These are phyloP conservation scores for Anarsia innoxiella DNA, from an alignment of 2,888 invertebrate species.

Conservation along the genomic window DNA sequence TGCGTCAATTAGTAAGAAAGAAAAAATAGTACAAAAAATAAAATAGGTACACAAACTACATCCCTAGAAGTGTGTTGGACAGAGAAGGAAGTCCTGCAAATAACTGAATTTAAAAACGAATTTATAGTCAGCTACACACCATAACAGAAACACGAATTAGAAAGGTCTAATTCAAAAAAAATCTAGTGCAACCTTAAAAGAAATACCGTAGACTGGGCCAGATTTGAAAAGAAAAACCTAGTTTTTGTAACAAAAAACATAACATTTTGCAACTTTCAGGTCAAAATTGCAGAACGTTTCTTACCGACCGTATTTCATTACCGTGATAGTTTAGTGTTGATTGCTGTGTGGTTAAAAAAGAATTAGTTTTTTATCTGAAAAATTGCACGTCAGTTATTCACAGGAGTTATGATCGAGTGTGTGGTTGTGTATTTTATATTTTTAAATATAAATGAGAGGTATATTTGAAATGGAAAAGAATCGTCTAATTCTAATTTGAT, in stretches of 20 bases:
- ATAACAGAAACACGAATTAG: slow-evolving; percentile 19
- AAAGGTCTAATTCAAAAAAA: no score
- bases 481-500: no score
- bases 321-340: slow-evolving; percentile 12
- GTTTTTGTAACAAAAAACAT: slow-evolving; percentile 14
- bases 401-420: slow-evolving; percentile 43
- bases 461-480: no score
- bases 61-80: slow-evolving; percentile 2
- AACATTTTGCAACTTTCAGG: slow-evolving; percentile 9
- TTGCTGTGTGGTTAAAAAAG: slow-evolving; percentile 16
- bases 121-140: not conserved
- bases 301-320: slow-evolving; percentile 16
- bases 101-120: slow-evolving; percentile 43
- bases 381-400: slow-evolving; percentile 56
- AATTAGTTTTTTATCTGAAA: slow-evolving; percentile 22
- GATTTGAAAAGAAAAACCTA: slow-evolving; percentile 14
- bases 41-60: slow-evolving; percentile 1
- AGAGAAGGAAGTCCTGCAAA: slow-evolving; percentile 45
- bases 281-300: slow-evolving; percentile 9
- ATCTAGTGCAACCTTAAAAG: not conserved
- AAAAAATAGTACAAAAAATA: slow-evolving; percentile 29
- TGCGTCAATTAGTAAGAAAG: slow-evolving; percentile 67
- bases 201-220: slow-evolving; percentile 50
- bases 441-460: no score
- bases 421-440: no score